Base-by-base conservation (phyloP, 2,797 vertebrate genomes). In the Falco naumanni region DNA sequence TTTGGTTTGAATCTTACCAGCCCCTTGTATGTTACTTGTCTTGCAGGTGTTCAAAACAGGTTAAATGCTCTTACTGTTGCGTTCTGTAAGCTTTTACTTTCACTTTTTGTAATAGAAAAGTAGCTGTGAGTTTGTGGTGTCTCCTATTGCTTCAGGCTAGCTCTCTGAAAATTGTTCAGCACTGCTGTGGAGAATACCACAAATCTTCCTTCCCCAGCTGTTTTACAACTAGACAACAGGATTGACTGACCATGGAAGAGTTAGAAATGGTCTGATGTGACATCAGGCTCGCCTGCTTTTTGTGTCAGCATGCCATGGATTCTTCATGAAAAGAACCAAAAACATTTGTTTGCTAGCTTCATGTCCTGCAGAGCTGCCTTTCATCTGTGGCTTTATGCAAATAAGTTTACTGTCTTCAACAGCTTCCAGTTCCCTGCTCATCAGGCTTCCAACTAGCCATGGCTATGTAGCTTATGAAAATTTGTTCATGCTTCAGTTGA, bases 321-420 rank as follows among this genome's bases (percentile, higher is more conserved):
- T 84, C 65, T 65, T 24, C 53, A 47, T 25, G 53, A 50, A 92
- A 84, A 60, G 39, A 81, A 47, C n/a, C 6, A 12, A 21, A 78
- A 53, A 9, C 14, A 20, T 80, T 83, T 77, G 7, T 39, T 83
- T 68, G 6, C 33, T 92, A 66, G 43, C 41, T 91, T 85, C 39
- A 9, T 22, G 17, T 87, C 47, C 59, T 74, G n/a, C 26, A 33
- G 61, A 78, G 45, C 39, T 86, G 71, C 79, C 16, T 92, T 91
- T 96, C 57, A 21, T 90, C 51, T 78, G 50, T 71, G 76, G 41
- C 5, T 75, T 95, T 94, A 78, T 85, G 68, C 47, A 95, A 22
- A 80, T 75, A 56, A 77, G 41, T 63, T 87, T 56, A 29, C 47
- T 70, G 60, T 77, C 14, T 20, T 76, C 71, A 82, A 1, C 64